Percentiles rank a stretch among this genome's conserved stretches.
These are phyloP conservation scores for Leucopsar rothschildi DNA, from an alignment of 2,113 vertebrate genomes.

Conservation along the genomic window DNA sequence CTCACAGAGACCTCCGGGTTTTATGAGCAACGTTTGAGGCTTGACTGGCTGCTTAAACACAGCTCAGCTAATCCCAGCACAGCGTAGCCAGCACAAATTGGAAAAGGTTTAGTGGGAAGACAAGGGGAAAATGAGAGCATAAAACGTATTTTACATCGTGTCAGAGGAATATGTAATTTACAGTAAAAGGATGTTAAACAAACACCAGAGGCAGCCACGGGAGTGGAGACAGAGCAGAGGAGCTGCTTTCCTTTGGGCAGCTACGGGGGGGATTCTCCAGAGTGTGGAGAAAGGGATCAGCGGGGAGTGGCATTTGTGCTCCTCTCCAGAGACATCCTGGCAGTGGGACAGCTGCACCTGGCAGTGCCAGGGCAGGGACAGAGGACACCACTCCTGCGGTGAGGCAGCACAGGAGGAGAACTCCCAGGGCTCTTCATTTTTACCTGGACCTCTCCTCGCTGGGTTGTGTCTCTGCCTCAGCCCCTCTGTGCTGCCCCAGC, in stretches of 20 bases:
- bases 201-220: not conserved
- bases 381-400: not conserved
- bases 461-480: not conserved
- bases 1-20: not conserved
- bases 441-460: fast-evolving
- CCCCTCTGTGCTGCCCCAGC: not conserved
- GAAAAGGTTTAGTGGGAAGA: slow-evolving; percentile 22
- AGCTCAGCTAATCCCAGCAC: slow-evolving; percentile 14
- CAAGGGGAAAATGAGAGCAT: slow-evolving; percentile 17
- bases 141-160: slow-evolving; percentile 3
- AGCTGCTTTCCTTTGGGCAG: not conserved
- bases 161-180: not conserved
- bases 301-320: not conserved
- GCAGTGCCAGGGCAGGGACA: not conserved
- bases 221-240: not conserved
- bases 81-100: slow-evolving; percentile 9
- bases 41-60: slow-evolving; percentile 42
- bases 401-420: not conserved
- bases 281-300: not conserved
- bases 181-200: not conserved
- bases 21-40: not conserved
- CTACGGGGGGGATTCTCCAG: not conserved
- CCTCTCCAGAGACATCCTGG: not conserved
- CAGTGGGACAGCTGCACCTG: fast-evolving
- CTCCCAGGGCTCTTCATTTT: not conserved